phyloP scores from a whole-genome alignment of 2,888 invertebrate genomes.

The Troides aeacus region DNA sequence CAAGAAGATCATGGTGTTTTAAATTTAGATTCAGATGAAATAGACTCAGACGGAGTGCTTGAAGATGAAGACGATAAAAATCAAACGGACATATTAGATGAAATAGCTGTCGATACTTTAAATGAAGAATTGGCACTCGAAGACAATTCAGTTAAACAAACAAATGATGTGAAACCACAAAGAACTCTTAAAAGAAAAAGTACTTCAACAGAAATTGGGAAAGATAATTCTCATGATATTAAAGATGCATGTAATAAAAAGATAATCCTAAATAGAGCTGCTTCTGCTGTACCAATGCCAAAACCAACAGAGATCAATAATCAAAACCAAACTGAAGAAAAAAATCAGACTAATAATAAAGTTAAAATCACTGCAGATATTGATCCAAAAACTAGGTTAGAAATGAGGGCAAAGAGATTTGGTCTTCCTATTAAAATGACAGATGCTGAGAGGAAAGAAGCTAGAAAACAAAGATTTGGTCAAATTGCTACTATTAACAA shows the following conservation, averaged over 20 bases:
- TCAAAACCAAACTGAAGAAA: slow-evolving; percentile 41
- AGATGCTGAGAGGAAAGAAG: slow-evolving; percentile 82
- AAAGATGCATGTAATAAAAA: slow-evolving; percentile 80
- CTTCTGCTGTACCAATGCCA: slow-evolving; percentile 47
- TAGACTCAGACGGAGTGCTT: slow-evolving; percentile 76
- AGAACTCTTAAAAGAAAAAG: slow-evolving; percentile 64
- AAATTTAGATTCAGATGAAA: slow-evolving; percentile 71
- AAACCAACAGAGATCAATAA: slow-evolving; percentile 43
- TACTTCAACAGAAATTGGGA: slow-evolving; percentile 44
- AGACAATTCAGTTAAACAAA: slow-evolving; percentile 42
- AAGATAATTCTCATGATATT: slow-evolving; percentile 44
- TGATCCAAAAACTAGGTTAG: slow-evolving; percentile 80
- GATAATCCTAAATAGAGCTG: slow-evolving; percentile 80
- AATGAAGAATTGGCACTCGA: slow-evolving; percentile 66
- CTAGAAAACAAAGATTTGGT: slow-evolving; percentile 84
- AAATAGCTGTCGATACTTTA: slow-evolving; percentile 59
- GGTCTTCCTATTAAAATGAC: slow-evolving; percentile 81
- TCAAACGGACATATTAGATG: slow-evolving; percentile 66
- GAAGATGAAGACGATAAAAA: slow-evolving; percentile 80
- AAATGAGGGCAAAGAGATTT: slow-evolving; percentile 90
- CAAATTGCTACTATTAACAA: slow-evolving; percentile 43
- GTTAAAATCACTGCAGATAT: slow-evolving; percentile 64
- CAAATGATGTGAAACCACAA: slow-evolving; percentile 50
- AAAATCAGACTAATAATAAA: slow-evolving; percentile 49
- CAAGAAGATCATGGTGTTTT: slow-evolving; percentile 65